These are phyloP conservation scores for Cryptosula pallasiana DNA, from an alignment of 2,888 invertebrate species.

Conservation along the genomic window DNA sequence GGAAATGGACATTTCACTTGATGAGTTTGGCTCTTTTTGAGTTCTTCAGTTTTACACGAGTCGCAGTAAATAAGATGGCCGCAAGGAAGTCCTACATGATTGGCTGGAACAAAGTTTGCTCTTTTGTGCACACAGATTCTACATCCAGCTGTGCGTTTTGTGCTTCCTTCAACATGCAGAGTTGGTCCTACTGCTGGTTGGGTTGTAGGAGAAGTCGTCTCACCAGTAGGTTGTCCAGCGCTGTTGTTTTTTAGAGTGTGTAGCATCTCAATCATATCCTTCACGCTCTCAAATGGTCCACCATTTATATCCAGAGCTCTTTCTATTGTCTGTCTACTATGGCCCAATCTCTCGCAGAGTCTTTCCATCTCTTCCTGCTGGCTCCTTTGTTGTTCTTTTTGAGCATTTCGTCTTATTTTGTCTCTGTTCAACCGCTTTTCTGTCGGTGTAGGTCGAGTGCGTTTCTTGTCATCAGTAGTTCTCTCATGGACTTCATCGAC, in stretches of 20 bases:
- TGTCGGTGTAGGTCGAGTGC: background rate
- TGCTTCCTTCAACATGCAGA: background rate
- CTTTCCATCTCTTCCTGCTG: background rate
- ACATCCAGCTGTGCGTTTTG: background rate
- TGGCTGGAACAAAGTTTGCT: background rate
- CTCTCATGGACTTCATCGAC: slow-evolving; percentile 27
- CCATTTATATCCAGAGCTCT: background rate
- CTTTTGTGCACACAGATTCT: background rate
- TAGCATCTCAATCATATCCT: background rate
- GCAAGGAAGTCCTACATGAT: background rate
- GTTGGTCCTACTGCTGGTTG: background rate
- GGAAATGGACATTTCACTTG: background rate
- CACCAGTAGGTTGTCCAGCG: background rate
- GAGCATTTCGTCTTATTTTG: background rate
- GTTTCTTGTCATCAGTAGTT: background rate
- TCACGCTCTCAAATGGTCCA: background rate
- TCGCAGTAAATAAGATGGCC: slow-evolving; percentile 17
- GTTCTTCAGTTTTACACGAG: background rate
- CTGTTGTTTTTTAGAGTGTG: background rate
- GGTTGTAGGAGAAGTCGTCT: background rate
- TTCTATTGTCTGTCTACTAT: background rate
- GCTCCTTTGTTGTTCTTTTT: too few relatives aligned
- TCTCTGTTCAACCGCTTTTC: background rate
- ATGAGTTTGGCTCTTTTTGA: background rate
- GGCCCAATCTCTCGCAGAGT: background rate